phyloP scores from a whole-genome alignment of 2,113 vertebrate species.

The Lipotes vexillifer region DNA sequence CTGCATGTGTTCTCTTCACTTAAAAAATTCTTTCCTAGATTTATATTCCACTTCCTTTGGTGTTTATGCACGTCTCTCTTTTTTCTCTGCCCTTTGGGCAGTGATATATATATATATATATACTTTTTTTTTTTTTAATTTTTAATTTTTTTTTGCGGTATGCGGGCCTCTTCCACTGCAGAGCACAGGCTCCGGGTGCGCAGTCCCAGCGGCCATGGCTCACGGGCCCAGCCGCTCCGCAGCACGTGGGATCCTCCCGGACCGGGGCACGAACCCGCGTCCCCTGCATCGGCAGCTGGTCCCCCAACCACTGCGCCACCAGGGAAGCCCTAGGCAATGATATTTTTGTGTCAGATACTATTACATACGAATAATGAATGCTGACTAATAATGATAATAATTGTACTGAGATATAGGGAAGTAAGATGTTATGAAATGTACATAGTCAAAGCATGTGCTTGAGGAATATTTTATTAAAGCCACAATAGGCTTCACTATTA shows the following conservation, averaged over 20 bases:
- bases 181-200: too few species aligned
- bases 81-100: not conserved
- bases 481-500: not conserved
- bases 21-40: not conserved
- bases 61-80: not conserved
- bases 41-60: not conserved
- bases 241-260: too few species aligned
- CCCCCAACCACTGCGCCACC: too few species aligned
- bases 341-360: not conserved
- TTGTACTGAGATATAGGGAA: not conserved
- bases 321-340: not conserved
- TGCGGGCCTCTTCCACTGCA: too few species aligned
- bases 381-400: not conserved
- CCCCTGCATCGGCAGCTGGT: too few species aligned
- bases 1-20: not conserved
- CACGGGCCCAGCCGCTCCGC: too few species aligned
- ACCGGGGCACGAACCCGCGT: too few species aligned
- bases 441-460: conserved; percentile 2
- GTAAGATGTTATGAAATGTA: not conserved
- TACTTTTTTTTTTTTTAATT: too few species aligned
- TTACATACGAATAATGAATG: not conserved
- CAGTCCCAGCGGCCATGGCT: too few species aligned
- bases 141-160: too few species aligned
- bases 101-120: not conserved
- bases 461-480: not conserved